Evolutionary conservation across 2,888 invertebrate genomes (phyloP), one percentile per base, ranked within the genome.

Genomic region (Palloptera scutellata): DNA sequence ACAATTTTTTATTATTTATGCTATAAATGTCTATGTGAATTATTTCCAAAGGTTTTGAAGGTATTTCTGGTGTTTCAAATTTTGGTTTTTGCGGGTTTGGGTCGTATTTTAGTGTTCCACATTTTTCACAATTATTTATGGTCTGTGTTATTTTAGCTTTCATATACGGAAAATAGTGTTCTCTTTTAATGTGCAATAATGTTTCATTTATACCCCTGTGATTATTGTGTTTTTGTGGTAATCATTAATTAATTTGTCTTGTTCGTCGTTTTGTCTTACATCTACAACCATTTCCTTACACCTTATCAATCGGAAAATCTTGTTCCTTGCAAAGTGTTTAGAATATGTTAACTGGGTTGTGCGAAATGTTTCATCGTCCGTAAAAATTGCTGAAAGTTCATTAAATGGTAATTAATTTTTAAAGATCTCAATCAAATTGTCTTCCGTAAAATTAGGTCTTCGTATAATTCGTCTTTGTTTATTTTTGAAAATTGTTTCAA

Each of bases 71-170:
- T 12, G 58, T 57, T 62, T 72, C 65, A 43, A 70, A 72, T 61
- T 54, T 59, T 1, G 66, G 43, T 71, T 68, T 75, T 43, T 51
- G 74, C 53, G 68, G 73, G 53, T 67, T 74, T 67, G 72, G 69
- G 19, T 74, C 70, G 19, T 64, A 64, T 64, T 68, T 60, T 4
- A 66, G n/a, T n/a, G n/a, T n/a, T n/a, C n/a, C n/a, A n/a, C n/a
- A n/a, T n/a, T n/a, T n/a, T n/a, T n/a, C n/a, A n/a, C n/a, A n/a
- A n/a, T n/a, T n/a, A n/a, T n/a, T n/a, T n/a, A n/a, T n/a, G n/a
- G n/a, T n/a, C n/a, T 17, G 71, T 72, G 51, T 72, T 67, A n/a
- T n/a, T n/a, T n/a, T n/a, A n/a, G n/a, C n/a, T n/a, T n/a, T n/a
- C n/a, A n/a, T n/a, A 73, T 73, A 48, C 53, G 70, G 20, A 71